These are phyloP conservation scores for Tribolium castaneum DNA, from an alignment of 1,140 invertebrate species.

Conservation along the genomic window DNA sequence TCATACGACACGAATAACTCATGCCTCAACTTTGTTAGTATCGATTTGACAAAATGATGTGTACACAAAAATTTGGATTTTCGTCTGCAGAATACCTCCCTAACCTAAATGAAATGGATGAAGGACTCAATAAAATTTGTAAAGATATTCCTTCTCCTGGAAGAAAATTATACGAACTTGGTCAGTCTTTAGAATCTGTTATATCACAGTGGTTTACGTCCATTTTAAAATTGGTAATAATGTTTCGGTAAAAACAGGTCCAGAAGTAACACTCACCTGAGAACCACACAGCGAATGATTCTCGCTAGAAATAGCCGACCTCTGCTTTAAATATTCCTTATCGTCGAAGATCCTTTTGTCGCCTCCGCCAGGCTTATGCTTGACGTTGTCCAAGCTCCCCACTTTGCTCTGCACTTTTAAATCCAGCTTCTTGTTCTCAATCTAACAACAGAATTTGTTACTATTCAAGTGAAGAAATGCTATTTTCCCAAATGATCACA, in stretches of 20 bases:
- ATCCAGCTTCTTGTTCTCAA: conserved; percentile 88
- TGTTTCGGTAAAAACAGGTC: conserved; percentile 13
- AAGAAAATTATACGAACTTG: conserved; percentile 53
- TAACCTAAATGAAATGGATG: conserved; percentile 12
- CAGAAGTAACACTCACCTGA: conserved; percentile 69
- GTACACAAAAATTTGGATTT: conserved; percentile 12
- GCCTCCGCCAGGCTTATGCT: conserved; percentile 93
- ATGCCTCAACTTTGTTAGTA: conserved; percentile 31
- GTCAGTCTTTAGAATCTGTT: conserved; percentile 13
- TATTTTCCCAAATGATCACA: neutral
- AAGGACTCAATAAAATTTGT: conserved; percentile 67
- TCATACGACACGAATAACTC: conserved; percentile 6
- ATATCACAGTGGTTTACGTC: conserved; percentile 25
- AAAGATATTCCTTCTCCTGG: conserved; percentile 69
- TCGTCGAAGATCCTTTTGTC: conserved; percentile 95
- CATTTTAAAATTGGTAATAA: conserved; percentile 32
- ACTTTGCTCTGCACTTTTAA: conserved; percentile 89
- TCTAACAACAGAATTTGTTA: conserved; percentile 67
- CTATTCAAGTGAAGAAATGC: neutral
- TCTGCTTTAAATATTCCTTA: conserved; percentile 91
- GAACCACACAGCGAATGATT: conserved; percentile 73
- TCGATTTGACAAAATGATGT: neutral
- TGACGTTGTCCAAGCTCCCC: conserved; percentile 93
- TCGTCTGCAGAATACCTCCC: neutral
- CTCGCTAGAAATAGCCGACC: conserved; percentile 72